Evolutionary conservation across 2,888 invertebrate genomes (phyloP).

Genomic region (Adelphocoris suturalis): DNA sequence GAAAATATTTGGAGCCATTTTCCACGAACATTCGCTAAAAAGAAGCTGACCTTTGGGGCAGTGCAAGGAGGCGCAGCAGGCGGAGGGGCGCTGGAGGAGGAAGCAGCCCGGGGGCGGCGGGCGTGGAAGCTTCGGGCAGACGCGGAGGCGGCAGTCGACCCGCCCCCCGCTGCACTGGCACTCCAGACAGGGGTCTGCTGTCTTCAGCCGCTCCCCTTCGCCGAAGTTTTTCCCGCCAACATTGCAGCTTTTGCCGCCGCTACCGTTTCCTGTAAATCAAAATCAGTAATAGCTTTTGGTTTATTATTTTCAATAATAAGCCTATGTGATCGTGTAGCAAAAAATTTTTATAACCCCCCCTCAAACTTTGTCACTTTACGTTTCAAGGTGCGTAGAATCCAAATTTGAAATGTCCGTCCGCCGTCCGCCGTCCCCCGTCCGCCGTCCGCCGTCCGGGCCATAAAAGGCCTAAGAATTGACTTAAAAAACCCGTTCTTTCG

Average conservation of each 20-base stretch:
- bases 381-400: too few relatives aligned
- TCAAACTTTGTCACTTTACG: too few relatives aligned
- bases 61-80: slow-evolving; percentile 89
- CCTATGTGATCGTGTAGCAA: too few relatives aligned
- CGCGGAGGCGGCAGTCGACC: slow-evolving; percentile 87
- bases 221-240: slow-evolving; percentile 82
- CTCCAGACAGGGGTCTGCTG: slow-evolving; percentile 87
- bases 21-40: too few relatives aligned
- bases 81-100: slow-evolving; percentile 83
- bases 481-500: too few relatives aligned
- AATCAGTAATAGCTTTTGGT: not conserved
- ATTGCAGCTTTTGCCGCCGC: slow-evolving; percentile 51
- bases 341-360: too few relatives aligned
- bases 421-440: too few relatives aligned
- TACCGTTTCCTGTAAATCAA: slow-evolving; percentile 31
- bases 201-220: slow-evolving; percentile 84
- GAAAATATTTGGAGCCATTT: too few relatives aligned
- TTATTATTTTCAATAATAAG: too few relatives aligned
- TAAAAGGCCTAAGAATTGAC: too few relatives aligned
- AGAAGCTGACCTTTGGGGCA: slow-evolving; percentile 82
- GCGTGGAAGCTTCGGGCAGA: slow-evolving; percentile 87
- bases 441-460: too few relatives aligned
- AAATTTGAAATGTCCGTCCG: too few relatives aligned
- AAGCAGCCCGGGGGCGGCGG: slow-evolving; percentile 88
- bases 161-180: slow-evolving; percentile 87